A percentile compares a stretch with the other conserved stretches of the same genome.
Evolutionary conservation across 2,113 vertebrate genomes (phyloP).

Genomic region (Myodes glareolus): DNA sequence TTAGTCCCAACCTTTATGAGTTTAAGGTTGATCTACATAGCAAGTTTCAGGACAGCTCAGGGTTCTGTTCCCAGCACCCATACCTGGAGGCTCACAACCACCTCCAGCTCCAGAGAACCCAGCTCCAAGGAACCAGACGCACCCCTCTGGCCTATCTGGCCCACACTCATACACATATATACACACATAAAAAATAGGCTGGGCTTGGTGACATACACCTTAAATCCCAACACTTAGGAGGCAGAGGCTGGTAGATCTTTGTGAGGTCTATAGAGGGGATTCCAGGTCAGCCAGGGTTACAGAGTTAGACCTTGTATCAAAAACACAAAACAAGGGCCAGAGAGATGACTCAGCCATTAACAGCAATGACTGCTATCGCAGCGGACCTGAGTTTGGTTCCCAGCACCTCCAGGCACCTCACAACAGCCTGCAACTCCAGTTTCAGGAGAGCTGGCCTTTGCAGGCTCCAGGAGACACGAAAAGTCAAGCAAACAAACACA

Average conservation of each 20-base stretch:
- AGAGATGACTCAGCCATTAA: background rate
- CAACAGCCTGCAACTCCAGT: background rate
- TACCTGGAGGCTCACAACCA: background rate
- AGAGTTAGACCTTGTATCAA: background rate
- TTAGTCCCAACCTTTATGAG: background rate
- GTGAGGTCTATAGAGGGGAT: background rate
- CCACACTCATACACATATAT: background rate
- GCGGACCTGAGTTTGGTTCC: background rate
- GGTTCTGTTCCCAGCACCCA: background rate
- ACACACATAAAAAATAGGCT: background rate
- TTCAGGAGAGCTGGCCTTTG: background rate
- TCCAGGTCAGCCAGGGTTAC: background rate
- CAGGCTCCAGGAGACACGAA: background rate
- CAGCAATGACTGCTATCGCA: background rate
- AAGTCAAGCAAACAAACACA: background rate
- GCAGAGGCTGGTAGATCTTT: background rate
- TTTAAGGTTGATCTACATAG: background rate
- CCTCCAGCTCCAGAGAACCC: background rate
- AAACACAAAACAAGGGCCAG: background rate
- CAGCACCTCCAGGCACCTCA: background rate
- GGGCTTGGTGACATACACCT: background rate
- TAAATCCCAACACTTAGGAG: background rate
- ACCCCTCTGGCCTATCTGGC: too few relatives aligned
- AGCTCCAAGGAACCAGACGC: too few relatives aligned
- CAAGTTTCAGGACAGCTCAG: background rate